Percentiles rank a stretch among this genome's conserved stretches.
Evolutionary conservation across 2,888 invertebrate species (phyloP).

Genomic region (Abscondita cerata): DNA sequence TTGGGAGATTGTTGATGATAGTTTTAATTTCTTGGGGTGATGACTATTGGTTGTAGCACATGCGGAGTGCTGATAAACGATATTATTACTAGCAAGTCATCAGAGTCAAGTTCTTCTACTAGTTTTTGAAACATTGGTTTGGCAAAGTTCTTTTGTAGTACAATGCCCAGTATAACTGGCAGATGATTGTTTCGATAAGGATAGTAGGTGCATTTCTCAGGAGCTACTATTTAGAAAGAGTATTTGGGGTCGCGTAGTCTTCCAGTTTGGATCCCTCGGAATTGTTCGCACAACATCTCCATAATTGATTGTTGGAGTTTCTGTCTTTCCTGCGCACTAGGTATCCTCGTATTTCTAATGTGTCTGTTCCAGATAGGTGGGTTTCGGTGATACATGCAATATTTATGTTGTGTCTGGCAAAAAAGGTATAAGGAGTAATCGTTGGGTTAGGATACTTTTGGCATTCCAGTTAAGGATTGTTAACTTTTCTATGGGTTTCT

Average conservation of each 20-base stretch:
- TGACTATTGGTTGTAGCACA: constrained; percentile 5
- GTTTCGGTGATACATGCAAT: constrained; percentile 17
- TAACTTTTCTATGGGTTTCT: no score
- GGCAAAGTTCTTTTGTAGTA: constrained; percentile 22
- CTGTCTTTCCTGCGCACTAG: constrained; percentile 11
- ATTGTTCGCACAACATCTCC: no score
- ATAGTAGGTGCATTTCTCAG: constrained; percentile 19
- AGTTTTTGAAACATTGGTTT: constrained; percentile 19
- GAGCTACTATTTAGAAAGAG: constrained; percentile 17
- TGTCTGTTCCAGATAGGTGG: constrained; percentile 7
- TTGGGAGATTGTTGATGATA: not conserved
- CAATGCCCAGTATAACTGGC: no score
- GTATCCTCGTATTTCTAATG: no score
- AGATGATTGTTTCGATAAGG: constrained; percentile 24
- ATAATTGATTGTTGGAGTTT: constrained; percentile 8
- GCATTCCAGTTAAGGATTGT: constrained; percentile 4
- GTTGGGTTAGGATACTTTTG: constrained; percentile 15
- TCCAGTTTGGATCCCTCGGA: constrained; percentile 21
- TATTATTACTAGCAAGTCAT: constrained; percentile 18
- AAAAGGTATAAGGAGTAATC: no score
- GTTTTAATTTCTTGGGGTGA: not conserved
- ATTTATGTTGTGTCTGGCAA: constrained; percentile 8
- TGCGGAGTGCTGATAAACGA: not conserved
- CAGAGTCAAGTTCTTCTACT: constrained; percentile 24
- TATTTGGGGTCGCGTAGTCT: constrained; percentile 15